A percentile compares a stretch with the other conserved stretches of the same genome.
Conservation (phyloP, 2,113 vertebrate species). For the Columba janthina region DNA sequence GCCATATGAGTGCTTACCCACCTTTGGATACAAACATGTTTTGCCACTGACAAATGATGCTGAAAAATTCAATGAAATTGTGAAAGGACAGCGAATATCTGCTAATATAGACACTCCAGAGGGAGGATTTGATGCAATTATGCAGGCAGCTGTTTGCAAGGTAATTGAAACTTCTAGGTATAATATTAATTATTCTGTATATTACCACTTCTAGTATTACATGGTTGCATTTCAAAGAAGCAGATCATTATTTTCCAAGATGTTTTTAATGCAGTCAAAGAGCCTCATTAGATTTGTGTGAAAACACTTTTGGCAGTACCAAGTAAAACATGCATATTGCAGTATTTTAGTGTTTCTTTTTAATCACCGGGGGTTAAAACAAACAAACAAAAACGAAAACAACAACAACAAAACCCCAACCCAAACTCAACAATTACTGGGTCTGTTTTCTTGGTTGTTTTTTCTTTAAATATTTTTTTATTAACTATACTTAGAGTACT, state of each 20-base stretch:
- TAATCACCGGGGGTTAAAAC: neutral
- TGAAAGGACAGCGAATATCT: slow-evolving; percentile 86
- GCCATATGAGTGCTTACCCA: slow-evolving; percentile 77
- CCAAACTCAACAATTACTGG: neutral
- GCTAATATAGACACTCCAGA: slow-evolving; percentile 91
- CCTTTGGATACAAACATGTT: slow-evolving; percentile 94
- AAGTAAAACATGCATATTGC: neutral
- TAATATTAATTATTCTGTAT: neutral
- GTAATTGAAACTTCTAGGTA: slow-evolving; percentile 70
- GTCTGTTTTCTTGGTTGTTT: neutral
- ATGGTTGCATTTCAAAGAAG: neutral
- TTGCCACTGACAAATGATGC: slow-evolving; percentile 88
- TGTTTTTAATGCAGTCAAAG: neutral
- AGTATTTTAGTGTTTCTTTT: slow-evolving; percentile 7
- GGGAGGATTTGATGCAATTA: slow-evolving; percentile 94
- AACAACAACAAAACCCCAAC: too few species aligned
- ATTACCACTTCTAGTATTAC: neutral
- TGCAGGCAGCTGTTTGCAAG: slow-evolving; percentile 97
- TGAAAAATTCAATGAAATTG: slow-evolving; percentile 90
- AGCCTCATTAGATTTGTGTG: neutral
- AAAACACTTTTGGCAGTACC: neutral
- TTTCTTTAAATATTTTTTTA: neutral
- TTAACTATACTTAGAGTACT: neutral
- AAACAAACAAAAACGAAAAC: neutral
- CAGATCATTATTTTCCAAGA: neutral